phyloP scores from a whole-genome alignment of 1,140 invertebrate genomes.

The Spodoptera litura region DNA sequence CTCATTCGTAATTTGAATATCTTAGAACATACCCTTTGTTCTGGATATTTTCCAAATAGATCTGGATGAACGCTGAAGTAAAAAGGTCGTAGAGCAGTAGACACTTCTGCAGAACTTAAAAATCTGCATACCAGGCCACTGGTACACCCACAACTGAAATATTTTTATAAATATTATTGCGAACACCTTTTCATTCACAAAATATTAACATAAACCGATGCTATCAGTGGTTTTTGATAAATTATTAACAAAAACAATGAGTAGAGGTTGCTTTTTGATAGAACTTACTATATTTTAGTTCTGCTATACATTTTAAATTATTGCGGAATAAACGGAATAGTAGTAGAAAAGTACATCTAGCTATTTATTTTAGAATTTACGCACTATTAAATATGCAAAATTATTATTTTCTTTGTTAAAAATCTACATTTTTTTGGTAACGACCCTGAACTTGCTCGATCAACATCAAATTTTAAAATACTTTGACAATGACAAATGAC shows the following conservation, averaged over 20 bases:
- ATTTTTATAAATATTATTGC: constrained; percentile 8
- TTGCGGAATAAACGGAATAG: background rate
- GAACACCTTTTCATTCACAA: too few relatives aligned
- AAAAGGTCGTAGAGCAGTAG: constrained; percentile 95
- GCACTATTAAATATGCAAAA: background rate
- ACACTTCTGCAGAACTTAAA: constrained; percentile 90
- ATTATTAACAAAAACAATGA: background rate
- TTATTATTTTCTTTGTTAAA: background rate
- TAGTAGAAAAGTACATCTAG: constrained; percentile 10
- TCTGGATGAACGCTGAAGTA: constrained; percentile 98
- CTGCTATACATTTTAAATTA: constrained; percentile 69
- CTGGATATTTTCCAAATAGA: constrained; percentile 96
- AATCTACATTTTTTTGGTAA: constrained; percentile 47
- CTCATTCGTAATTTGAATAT: background rate
- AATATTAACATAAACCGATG: background rate
- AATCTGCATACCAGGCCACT: constrained; percentile 68
- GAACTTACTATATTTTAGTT: constrained; percentile 66
- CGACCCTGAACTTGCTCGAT: constrained; percentile 42
- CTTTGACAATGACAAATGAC: background rate
- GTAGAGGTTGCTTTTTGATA: background rate
- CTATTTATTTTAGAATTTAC: background rate
- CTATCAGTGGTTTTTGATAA: background rate
- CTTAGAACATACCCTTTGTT: constrained; percentile 90
- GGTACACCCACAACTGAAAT: constrained; percentile 64
- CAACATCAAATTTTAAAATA: background rate